Evolutionary conservation across 2,888 invertebrate genomes (phyloP).

Genomic region (Drosophila engyochracea): DNA sequence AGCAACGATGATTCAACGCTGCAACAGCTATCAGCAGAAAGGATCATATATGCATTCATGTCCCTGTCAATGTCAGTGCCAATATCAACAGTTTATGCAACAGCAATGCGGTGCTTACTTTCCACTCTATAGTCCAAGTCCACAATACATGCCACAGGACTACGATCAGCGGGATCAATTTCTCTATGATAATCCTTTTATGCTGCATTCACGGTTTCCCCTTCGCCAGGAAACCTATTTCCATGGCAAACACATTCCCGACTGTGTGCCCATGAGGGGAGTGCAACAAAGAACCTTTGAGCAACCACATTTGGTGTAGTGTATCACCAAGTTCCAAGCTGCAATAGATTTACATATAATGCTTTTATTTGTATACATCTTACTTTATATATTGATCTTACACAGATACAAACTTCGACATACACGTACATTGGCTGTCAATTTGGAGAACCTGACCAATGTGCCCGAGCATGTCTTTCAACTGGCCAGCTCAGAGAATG

Average conservation of each 20-base stretch:
- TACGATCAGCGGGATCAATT: slow-evolving; percentile 20
- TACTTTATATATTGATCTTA: slow-evolving; percentile 2
- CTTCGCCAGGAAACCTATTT: neutral
- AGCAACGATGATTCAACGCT: slow-evolving; percentile 33
- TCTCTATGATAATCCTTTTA: neutral
- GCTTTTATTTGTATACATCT: neutral
- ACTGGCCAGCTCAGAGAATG: slow-evolving; percentile 90
- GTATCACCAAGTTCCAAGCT: slow-evolving; percentile 57
- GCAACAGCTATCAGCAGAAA: slow-evolving; percentile 32
- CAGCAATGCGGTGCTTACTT: slow-evolving; percentile 5
- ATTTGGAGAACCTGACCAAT: slow-evolving; percentile 87
- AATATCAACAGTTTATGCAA: slow-evolving; percentile 35
- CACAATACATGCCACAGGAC: slow-evolving; percentile 9
- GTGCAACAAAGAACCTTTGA: slow-evolving; percentile 20
- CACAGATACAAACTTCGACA: slow-evolving; percentile 87
- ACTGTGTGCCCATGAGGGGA: slow-evolving; percentile 5
- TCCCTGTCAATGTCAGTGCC: slow-evolving; percentile 18
- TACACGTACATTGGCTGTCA: slow-evolving; percentile 85
- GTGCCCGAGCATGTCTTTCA: slow-evolving; percentile 91
- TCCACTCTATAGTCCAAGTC: slow-evolving; percentile 2
- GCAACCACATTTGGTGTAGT: slow-evolving; percentile 69
- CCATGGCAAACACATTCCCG: slow-evolving; percentile 1
- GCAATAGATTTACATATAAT: neutral
- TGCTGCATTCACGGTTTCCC: slow-evolving; percentile 8
- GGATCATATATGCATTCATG: slow-evolving; percentile 9